Percentiles rank a stretch among this genome's conserved stretches.
Evolutionary conservation across 1,140 invertebrate species (phyloP).

Genomic region (Luehdorfia chinensis): DNA sequence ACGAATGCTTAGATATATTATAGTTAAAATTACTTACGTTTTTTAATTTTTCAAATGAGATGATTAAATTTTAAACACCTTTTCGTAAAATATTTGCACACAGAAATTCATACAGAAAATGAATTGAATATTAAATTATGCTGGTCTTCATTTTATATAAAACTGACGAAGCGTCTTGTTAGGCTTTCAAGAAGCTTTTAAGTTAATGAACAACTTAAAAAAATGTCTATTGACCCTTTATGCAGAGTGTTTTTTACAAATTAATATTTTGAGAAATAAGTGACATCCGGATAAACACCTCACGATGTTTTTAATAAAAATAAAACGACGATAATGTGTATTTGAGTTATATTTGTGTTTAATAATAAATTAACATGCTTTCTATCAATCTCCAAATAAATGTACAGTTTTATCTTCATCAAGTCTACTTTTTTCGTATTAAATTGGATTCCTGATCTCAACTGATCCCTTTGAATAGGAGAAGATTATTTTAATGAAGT

Average conservation of each 20-base stretch:
- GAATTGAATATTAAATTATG: constrained; percentile 75
- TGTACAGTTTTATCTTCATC: too few relatives aligned
- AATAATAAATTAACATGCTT: too few relatives aligned
- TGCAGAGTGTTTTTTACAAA: constrained; percentile 34
- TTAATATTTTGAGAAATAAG: constrained; percentile 25
- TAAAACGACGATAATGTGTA: too few relatives aligned
- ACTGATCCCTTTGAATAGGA: too few relatives aligned
- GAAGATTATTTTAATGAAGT: too few relatives aligned
- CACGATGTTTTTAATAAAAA: background rate
- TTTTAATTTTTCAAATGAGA: constrained; percentile 7
- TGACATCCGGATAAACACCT: constrained; percentile 8
- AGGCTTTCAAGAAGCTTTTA: constrained; percentile 75
- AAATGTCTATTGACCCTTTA: constrained; percentile 67
- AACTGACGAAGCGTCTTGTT: constrained; percentile 72
- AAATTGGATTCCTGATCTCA: too few relatives aligned
- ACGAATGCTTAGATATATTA: too few relatives aligned
- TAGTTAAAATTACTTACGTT: too few relatives aligned
- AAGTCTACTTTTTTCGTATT: too few relatives aligned
- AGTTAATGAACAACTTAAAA: constrained; percentile 72
- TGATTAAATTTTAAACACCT: constrained; percentile 27
- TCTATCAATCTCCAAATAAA: too few relatives aligned
- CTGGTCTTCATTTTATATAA: constrained; percentile 67
- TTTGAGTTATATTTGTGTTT: too few relatives aligned
- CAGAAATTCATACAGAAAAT: constrained; percentile 69
- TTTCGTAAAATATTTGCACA: constrained; percentile 46